Base-by-base conservation (phyloP, 1,140 invertebrate genomes). In the Nautilus pompilius region DNA sequence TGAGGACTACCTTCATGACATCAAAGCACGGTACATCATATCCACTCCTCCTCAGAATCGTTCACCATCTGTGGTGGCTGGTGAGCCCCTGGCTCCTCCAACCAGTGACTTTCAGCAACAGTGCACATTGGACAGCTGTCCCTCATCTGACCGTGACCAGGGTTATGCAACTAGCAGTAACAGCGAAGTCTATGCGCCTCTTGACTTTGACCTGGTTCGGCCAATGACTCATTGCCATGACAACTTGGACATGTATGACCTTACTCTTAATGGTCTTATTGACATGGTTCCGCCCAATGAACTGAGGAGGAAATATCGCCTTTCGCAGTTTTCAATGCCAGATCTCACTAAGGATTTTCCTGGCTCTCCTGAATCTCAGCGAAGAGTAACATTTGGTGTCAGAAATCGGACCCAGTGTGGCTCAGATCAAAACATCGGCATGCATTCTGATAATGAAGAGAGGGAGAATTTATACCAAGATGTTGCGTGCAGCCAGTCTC, bases 311-410 rank as follows among this genome's bases (percentile, higher is more conserved):
- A 75, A 75, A 55, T 69, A 77, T 45, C 57, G 77, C 48, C 65
- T 79, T 22, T 79, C 77, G 6, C 77, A 79, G 61, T 75, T 78
- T 57, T 79, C 77, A 24, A 75, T 79, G 76, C 77, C 77, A 26
- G 77, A 79, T 55, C 66, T 79, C 2, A 73, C 71, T 24, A 70
- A 68, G 59, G 70, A 72, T 60, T 15, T 32, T 51, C 24, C 65
- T 10, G 48, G 62, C 15, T 48, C 61, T 53, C 61, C 49, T 13
- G 49, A 53, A 53, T 24, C 49, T 4, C 24, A 53, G 22, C n/a
- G 15, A 63, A 65, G 34, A 65, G 64, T 48, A 69, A 60, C 22
- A 51, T 34, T n/a, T 62, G 60, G 28, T 66, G 66, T 22, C 49
- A 30, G 65, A 46, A 71, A 60, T 46, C 60, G 65, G 13, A 74